Evolutionary conservation across 2,113 vertebrate species (phyloP).

Genomic region (Kobus ellipsiprymnus): DNA sequence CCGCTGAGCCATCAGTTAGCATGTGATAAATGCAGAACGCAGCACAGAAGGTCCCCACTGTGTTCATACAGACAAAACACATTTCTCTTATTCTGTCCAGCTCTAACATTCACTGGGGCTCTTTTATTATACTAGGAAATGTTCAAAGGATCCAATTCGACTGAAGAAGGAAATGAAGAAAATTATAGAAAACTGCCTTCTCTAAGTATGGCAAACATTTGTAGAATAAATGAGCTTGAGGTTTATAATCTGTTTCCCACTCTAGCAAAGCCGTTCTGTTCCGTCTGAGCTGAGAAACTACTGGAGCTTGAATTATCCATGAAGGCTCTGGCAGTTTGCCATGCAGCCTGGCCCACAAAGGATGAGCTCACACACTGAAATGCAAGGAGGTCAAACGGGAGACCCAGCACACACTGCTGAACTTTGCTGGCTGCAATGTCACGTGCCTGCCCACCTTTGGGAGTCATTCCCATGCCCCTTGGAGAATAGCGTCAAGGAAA

Average conservation of each 20-base stretch:
- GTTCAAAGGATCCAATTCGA: constrained; percentile 41
- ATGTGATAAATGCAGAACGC: background rate
- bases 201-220: constrained; percentile 59
- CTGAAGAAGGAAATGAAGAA: constrained; percentile 52
- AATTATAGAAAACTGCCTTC: constrained; percentile 52
- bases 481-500: background rate
- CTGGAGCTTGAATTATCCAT: constrained; percentile 60
- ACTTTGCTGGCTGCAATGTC: background rate
- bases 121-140: constrained; percentile 32
- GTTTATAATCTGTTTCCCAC: constrained; percentile 54
- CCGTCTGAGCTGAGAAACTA: constrained; percentile 48
- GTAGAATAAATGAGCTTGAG: constrained; percentile 55
- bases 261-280: constrained; percentile 24
- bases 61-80: background rate
- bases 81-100: background rate
- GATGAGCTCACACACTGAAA: constrained; percentile 33
- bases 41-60: background rate
- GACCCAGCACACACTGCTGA: background rate
- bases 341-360: background rate
- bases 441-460: background rate
- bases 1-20: background rate
- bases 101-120: background rate
- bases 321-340: background rate
- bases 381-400: background rate
- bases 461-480: background rate